These are phyloP conservation scores for Brachyrhaphis roseni DNA, from an alignment of 2,797 vertebrate species.

Conservation along the genomic window DNA sequence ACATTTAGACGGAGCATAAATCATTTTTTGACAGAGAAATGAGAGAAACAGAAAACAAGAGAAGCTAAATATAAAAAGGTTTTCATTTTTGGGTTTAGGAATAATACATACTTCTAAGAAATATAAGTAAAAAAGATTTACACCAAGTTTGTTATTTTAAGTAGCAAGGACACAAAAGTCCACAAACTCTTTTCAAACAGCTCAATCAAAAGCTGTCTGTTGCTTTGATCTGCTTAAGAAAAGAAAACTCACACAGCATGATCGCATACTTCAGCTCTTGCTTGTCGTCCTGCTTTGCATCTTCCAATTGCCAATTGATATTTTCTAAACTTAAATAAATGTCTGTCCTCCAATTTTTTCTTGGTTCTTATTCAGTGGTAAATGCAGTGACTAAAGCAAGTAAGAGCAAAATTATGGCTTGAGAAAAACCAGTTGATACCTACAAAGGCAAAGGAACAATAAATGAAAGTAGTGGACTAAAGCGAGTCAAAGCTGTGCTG, in stretches of 20 bases:
- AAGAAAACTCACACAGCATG: conserved; percentile 40
- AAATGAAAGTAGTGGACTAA: conserved; percentile 59
- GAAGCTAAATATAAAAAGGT: not conserved
- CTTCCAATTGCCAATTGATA: not conserved
- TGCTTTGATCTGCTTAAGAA: conserved; percentile 65
- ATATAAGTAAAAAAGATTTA: conserved; percentile 5
- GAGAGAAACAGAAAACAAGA: not conserved
- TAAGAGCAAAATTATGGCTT: conserved; percentile 67
- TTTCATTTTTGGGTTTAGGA: conserved; percentile 16
- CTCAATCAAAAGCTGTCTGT: conserved; percentile 66
- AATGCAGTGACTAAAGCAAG: conserved; percentile 47
- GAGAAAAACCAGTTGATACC: conserved; percentile 30
- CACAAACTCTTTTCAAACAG: conserved; percentile 40
- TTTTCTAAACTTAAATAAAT: conserved; percentile 6
- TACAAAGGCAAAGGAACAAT: conserved; percentile 46
- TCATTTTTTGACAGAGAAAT: conserved; percentile 15
- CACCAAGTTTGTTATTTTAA: conserved; percentile 17
- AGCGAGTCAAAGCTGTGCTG: conserved; percentile 45
- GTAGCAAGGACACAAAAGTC: conserved; percentile 18
- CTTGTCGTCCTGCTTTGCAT: conserved; percentile 45
- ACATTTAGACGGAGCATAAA: conserved; percentile 13
- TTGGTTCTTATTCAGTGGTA: not conserved
- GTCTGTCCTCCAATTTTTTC: not conserved
- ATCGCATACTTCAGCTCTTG: conserved; percentile 71
- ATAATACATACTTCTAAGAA: not conserved